Percentiles rank a stretch among this genome's conserved stretches.
These are phyloP conservation scores for Calliopum simillimum DNA, from an alignment of 2,888 invertebrate genomes.

Conservation along the genomic window DNA sequence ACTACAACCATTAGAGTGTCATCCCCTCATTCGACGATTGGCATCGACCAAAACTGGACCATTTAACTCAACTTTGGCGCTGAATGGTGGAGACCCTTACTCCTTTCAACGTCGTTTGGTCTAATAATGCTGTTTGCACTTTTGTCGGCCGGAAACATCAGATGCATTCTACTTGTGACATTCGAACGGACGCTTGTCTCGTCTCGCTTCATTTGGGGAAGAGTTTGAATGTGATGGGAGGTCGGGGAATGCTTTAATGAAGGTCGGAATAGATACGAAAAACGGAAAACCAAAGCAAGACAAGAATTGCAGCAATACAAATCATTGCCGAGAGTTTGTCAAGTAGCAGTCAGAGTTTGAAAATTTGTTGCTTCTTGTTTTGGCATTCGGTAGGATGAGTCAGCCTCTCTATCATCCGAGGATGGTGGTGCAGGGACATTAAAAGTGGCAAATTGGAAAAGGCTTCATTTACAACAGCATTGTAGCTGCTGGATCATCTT, in stretches of 20 bases:
- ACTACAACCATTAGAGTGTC: too few relatives aligned
- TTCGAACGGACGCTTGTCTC: slow-evolving; percentile 30
- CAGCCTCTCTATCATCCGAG: too few relatives aligned
- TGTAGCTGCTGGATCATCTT: too few relatives aligned
- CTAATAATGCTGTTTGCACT: slow-evolving; percentile 44
- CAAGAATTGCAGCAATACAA: slow-evolving; percentile 41
- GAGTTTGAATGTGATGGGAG: neutral
- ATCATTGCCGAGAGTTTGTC: slow-evolving; percentile 53
- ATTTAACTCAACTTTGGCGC: too few relatives aligned
- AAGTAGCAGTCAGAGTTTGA: slow-evolving; percentile 51
- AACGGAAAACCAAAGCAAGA: neutral
- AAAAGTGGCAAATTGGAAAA: slow-evolving; percentile 40
- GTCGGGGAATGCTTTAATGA: neutral
- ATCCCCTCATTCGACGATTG: too few relatives aligned
- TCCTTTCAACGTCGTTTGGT: slow-evolving; percentile 22
- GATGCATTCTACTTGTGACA: slow-evolving; percentile 44
- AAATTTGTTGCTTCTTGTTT: slow-evolving; percentile 43
- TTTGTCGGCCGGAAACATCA: slow-evolving; percentile 48
- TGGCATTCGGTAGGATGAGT: slow-evolving; percentile 19
- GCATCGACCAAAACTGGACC: too few relatives aligned
- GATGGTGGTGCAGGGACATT: slow-evolving; percentile 28
- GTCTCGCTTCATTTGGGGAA: slow-evolving; percentile 4
- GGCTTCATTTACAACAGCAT: too few relatives aligned
- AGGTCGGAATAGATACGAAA: neutral
- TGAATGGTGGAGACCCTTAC: neutral